A percentile compares a stretch with the other conserved stretches of the same genome.
These are phyloP conservation scores for Odontamblyopus lacepedii DNA, from an alignment of 2,797 vertebrate genomes.

Conservation along the genomic window DNA sequence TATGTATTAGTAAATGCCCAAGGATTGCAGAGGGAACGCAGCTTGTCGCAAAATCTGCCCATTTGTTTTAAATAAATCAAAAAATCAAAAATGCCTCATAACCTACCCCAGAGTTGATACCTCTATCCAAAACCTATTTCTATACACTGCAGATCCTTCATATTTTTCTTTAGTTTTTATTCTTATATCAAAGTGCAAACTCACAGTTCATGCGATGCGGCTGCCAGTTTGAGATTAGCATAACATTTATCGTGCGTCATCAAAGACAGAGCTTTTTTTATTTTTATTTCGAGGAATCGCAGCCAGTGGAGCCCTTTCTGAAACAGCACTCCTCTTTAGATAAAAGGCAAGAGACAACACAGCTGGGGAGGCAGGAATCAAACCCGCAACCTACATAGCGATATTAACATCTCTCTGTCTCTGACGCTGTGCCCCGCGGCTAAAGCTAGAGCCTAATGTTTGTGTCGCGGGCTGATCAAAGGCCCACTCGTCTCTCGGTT, in stretches of 20 bases:
- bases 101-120: too few relatives aligned
- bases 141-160: not conserved
- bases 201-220: conserved; percentile 41
- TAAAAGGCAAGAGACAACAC: conserved; percentile 57
- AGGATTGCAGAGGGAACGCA: too few relatives aligned
- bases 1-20: too few relatives aligned
- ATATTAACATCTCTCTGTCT: conserved; percentile 54
- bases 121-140: not conserved
- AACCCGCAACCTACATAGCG: conserved; percentile 46
- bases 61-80: too few relatives aligned
- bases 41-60: too few relatives aligned
- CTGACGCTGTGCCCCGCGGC: conserved; percentile 45
- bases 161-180: not conserved
- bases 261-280: conserved; percentile 33
- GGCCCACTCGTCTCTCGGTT: conserved; percentile 20
- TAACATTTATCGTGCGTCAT: conserved; percentile 58
- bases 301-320: conserved; percentile 30
- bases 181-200: conserved; percentile 9
- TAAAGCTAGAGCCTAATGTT: conserved; percentile 49
- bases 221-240: conserved; percentile 59
- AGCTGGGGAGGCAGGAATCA: conserved; percentile 53
- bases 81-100: too few relatives aligned
- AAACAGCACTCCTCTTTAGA: conserved; percentile 29
- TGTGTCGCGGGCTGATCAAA: conserved; percentile 60
- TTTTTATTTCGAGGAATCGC: conserved; percentile 20